Percentiles rank a stretch among this genome's conserved stretches.
phyloP scores from a whole-genome alignment of 2,113 vertebrate species.

The Archilochus colubris region DNA sequence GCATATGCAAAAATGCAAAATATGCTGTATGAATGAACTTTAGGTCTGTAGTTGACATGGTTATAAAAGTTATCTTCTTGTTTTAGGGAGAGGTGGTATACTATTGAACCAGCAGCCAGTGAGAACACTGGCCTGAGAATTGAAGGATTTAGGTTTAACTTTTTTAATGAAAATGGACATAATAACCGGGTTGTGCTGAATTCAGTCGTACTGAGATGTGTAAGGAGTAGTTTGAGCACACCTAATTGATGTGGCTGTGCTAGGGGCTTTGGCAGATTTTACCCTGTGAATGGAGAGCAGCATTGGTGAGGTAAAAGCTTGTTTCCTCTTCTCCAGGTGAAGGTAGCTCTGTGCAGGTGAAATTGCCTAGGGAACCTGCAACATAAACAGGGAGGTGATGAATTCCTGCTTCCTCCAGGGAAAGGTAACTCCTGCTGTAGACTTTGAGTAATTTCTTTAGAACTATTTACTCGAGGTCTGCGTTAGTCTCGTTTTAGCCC shows the following conservation, averaged over 20 bases:
- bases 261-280: neutral
- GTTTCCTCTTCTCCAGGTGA: neutral
- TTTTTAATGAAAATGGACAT: neutral
- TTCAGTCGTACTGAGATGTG: neutral
- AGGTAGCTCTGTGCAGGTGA: neutral
- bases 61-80: neutral
- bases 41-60: neutral
- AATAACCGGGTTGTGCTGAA: neutral
- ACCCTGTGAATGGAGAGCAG: neutral
- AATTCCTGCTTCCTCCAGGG: neutral
- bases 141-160: neutral
- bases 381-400: slow-evolving; percentile 9
- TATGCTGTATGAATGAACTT: neutral
- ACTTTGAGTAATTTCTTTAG: neutral
- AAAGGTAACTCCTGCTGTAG: neutral
- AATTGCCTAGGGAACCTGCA: neutral
- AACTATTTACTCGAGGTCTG: neutral
- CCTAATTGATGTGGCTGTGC: neutral
- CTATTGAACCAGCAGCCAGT: neutral
- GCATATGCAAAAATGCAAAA: neutral
- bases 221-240: neutral
- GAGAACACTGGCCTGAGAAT: neutral
- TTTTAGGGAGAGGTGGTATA: neutral
- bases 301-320: neutral
- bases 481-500: neutral